Conservation (phyloP, 2,113 vertebrate species). For the Pachypanchax playfairii region DNA sequence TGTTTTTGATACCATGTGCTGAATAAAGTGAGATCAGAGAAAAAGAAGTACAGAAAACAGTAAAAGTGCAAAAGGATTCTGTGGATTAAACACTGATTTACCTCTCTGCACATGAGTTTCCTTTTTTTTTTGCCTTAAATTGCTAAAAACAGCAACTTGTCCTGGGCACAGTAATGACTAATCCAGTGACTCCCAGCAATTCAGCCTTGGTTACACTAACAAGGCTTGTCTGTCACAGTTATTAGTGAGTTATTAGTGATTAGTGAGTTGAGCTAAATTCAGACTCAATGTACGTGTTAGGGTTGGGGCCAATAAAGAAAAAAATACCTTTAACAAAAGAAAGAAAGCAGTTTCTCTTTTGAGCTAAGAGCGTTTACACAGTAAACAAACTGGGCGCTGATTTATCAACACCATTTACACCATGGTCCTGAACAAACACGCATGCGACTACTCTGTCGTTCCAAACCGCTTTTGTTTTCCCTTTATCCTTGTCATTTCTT, state of each 20-base stretch:
- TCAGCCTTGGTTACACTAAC: constrained; percentile 42
- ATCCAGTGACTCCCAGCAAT: constrained; percentile 63
- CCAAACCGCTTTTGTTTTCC: constrained; percentile 57
- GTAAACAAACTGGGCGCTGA: constrained; percentile 4
- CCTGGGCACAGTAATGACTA: constrained; percentile 66
- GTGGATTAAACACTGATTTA: constrained; percentile 68
- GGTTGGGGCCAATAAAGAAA: no score
- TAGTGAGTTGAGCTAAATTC: constrained; percentile 29
- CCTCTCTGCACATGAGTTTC: constrained; percentile 55
- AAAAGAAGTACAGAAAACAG: constrained; percentile 32
- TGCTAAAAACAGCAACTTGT: constrained; percentile 67
- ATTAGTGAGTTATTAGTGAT: constrained; percentile 48
- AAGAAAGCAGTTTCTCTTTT: constrained; percentile 7
- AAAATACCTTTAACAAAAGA: no score
- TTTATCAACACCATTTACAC: constrained; percentile 47
- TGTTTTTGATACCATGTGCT: constrained; percentile 34
- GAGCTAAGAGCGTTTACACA: constrained; percentile 17
- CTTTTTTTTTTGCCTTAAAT: constrained; percentile 71
- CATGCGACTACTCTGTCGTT: constrained; percentile 40
- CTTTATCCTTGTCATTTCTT: constrained; percentile 77
- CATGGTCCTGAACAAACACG: constrained; percentile 40
- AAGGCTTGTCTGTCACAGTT: constrained; percentile 51
- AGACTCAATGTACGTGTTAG: not conserved
- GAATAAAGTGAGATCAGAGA: constrained; percentile 23
- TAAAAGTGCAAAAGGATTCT: constrained; percentile 28